Evolutionary conservation across 2,888 invertebrate species (phyloP).

Genomic region (Macaria liturata): DNA sequence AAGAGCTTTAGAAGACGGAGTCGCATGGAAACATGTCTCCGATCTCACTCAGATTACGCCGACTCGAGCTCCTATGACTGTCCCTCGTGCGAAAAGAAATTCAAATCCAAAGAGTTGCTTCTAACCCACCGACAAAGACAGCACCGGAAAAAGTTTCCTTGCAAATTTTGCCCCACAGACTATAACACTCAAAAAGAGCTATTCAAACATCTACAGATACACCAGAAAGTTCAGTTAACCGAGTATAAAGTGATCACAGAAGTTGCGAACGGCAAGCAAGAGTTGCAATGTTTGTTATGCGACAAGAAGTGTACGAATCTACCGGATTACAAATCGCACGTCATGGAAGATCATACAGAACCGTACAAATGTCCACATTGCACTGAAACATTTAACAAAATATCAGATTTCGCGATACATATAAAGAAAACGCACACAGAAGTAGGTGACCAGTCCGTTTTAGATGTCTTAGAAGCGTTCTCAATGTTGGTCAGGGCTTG

Average conservation of each 20-base stretch:
- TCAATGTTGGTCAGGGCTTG: constrained; percentile 71
- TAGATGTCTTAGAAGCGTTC: constrained; percentile 72
- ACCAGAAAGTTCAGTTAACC: constrained; percentile 74
- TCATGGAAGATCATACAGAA: constrained; percentile 70
- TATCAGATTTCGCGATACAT: constrained; percentile 70
- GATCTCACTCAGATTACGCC: constrained; percentile 59
- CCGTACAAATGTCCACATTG: constrained; percentile 68
- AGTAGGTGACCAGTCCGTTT: constrained; percentile 65
- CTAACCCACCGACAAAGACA: constrained; percentile 60
- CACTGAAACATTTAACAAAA: constrained; percentile 59
- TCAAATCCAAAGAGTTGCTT: constrained; percentile 63
- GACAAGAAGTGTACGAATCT: constrained; percentile 59
- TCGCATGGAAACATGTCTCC: constrained; percentile 69
- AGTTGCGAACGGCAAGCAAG: constrained; percentile 67
- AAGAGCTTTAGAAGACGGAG: constrained; percentile 61
- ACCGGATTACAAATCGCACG: constrained; percentile 67
- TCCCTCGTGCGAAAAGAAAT: constrained; percentile 61
- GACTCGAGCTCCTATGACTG: constrained; percentile 55
- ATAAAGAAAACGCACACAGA: constrained; percentile 68
- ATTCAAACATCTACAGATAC: constrained; percentile 70
- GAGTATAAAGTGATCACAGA: constrained; percentile 76
- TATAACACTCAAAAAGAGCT: constrained; percentile 69
- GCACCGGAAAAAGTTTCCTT: constrained; percentile 69
- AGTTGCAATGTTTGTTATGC: constrained; percentile 71
- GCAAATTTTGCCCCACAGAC: constrained; percentile 78